phyloP scores from a whole-genome alignment of 2,888 invertebrate genomes.

The Lycocerus yunnanus region DNA sequence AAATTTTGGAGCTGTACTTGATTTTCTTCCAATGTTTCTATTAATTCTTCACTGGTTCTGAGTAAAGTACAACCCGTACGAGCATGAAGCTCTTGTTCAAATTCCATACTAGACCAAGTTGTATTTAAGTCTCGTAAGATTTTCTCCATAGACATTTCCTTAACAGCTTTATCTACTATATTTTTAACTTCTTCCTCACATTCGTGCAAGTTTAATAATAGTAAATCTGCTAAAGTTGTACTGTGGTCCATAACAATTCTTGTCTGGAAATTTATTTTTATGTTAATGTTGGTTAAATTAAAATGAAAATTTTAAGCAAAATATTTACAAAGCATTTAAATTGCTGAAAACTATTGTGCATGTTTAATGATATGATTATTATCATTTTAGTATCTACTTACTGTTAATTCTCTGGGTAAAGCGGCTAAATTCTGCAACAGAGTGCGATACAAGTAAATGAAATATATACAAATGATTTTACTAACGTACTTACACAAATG shows the following conservation, averaged over 20 bases:
- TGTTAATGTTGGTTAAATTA: background rate
- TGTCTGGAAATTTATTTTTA: constrained; percentile 64
- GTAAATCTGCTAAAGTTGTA: constrained; percentile 89
- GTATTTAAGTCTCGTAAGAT: constrained; percentile 85
- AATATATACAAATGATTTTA: constrained; percentile 25
- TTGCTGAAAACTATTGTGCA: background rate
- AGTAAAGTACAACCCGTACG: constrained; percentile 86
- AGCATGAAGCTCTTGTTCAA: constrained; percentile 85
- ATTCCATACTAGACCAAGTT: constrained; percentile 93
- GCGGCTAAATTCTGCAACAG: constrained; percentile 80
- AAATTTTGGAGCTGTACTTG: constrained; percentile 96
- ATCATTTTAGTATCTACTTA: constrained; percentile 60
- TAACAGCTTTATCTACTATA: constrained; percentile 97
- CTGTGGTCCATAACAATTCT: constrained; percentile 92
- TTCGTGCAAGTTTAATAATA: constrained; percentile 91
- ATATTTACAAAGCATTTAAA: background rate
- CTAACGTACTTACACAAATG: background rate
- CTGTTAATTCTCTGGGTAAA: constrained; percentile 78
- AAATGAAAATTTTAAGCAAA: background rate
- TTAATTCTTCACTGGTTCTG: constrained; percentile 91
- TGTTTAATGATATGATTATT: background rate
- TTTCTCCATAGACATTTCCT: constrained; percentile 99
- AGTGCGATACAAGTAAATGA: constrained; percentile 37
- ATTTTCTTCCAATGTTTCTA: constrained; percentile 96
- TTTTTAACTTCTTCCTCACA: constrained; percentile 97